Percentiles rank a stretch among this genome's conserved stretches.
These are phyloP conservation scores for Mesorhabditis sp. DNA, from an alignment of 2,888 invertebrate genomes.

Conservation along the genomic window DNA sequence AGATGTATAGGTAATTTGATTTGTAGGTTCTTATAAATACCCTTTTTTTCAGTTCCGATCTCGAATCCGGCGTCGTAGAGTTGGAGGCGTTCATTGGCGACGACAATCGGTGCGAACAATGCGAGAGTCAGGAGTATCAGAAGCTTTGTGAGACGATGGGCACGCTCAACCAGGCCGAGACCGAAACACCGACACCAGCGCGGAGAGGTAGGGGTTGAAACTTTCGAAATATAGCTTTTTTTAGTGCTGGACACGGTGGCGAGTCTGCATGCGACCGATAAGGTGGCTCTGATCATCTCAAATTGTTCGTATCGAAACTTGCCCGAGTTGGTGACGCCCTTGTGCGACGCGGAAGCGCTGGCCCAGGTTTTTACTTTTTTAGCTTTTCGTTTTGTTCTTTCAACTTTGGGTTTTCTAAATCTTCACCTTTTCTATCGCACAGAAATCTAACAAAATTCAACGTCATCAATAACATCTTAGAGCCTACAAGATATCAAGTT, in stretches of 20 bases:
- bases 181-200: constrained; percentile 10
- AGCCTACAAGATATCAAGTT: constrained; percentile 54
- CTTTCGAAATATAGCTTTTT: constrained; percentile 8
- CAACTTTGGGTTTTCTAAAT: background rate
- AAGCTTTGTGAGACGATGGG: constrained; percentile 28
- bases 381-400: background rate
- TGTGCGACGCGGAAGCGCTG: constrained; percentile 59
- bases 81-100: constrained; percentile 27
- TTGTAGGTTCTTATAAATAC: background rate
- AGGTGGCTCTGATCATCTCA: constrained; percentile 61
- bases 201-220: constrained; percentile 9
- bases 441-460: background rate
- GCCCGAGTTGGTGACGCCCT: constrained; percentile 53
- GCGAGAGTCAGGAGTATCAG: constrained; percentile 32
- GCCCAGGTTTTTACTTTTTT: constrained; percentile 41
- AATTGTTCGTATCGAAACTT: constrained; percentile 59
- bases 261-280: constrained; percentile 58
- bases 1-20: constrained; percentile 21
- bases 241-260: constrained; percentile 8
- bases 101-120: constrained; percentile 29
- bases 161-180: constrained; percentile 19
- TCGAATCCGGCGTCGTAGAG: constrained; percentile 43
- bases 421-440: constrained; percentile 1
- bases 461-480: background rate
- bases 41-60: constrained; percentile 21